Evolutionary conservation across 2,113 vertebrate genomes (phyloP).

Genomic region (Hystrix cristata): DNA sequence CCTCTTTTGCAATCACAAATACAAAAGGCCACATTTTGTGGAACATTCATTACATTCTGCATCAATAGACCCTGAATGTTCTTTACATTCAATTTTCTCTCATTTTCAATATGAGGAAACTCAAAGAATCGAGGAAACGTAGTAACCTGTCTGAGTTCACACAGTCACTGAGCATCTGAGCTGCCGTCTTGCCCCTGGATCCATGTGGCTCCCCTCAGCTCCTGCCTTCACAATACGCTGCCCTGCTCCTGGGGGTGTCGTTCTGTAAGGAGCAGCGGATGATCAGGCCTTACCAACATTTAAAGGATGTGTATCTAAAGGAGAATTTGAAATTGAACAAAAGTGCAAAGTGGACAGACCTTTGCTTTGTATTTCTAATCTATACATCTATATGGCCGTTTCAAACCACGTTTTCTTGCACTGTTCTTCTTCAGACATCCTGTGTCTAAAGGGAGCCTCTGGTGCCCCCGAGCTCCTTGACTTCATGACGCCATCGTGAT

Average conservation of each 20-base stretch:
- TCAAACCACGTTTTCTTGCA: not conserved
- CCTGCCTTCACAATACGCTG: not conserved
- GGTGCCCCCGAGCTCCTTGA: not conserved
- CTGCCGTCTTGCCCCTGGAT: not conserved
- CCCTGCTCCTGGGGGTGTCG: not conserved
- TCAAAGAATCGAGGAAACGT: not conserved
- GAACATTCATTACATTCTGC: not conserved
- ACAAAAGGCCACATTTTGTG: not conserved
- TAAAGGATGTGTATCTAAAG: not conserved
- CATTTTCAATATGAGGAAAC: not conserved
- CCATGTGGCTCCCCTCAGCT: not conserved
- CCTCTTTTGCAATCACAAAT: not conserved
- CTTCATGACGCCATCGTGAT: not conserved
- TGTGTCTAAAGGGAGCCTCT: not conserved
- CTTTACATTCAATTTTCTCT: constrained; percentile 2
- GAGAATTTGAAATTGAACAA: not conserved
- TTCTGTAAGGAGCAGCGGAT: not conserved
- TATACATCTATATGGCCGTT: not conserved
- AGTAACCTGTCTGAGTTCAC: not conserved
- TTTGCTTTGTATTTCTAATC: not conserved
- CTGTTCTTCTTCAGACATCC: not conserved
- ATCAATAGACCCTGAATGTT: not conserved
- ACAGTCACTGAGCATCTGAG: not conserved
- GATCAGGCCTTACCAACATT: not conserved
- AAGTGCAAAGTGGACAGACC: not conserved